Evolutionary conservation across 2,113 vertebrate species (phyloP).

Genomic region (Cyprinus carpio): DNA sequence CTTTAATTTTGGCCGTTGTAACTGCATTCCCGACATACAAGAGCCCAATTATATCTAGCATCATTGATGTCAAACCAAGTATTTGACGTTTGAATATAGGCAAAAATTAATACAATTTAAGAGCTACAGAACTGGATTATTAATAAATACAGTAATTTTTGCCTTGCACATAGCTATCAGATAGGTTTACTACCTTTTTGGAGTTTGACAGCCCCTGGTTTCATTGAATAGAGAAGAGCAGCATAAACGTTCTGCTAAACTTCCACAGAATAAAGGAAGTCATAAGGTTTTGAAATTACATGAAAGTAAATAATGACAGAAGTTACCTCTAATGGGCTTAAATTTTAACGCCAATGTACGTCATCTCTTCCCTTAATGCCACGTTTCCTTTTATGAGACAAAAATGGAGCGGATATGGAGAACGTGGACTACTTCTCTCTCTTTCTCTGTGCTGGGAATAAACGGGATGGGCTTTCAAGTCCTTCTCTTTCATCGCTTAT

Average conservation of each 20-base stretch:
- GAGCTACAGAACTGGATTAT: background rate
- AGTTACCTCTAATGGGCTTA: background rate
- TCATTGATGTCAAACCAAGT: background rate
- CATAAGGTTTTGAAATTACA: background rate
- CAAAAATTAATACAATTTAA: background rate
- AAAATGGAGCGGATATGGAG: background rate
- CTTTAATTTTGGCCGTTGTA: too few relatives aligned
- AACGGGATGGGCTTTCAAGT: slow-evolving; percentile 42
- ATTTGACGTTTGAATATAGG: background rate
- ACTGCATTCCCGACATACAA: too few relatives aligned
- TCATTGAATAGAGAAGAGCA: background rate
- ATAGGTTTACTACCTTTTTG: background rate
- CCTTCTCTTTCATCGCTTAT: slow-evolving; percentile 35
- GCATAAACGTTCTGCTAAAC: background rate
- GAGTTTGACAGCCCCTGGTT: background rate
- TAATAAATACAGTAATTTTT: background rate
- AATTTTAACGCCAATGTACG: background rate
- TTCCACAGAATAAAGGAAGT: background rate
- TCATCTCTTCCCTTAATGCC: background rate
- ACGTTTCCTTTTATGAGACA: background rate
- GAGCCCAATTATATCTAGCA: too few relatives aligned
- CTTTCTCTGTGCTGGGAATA: slow-evolving; percentile 27
- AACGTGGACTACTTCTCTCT: slow-evolving; percentile 7
- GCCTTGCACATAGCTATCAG: background rate
- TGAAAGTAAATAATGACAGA: background rate